Evolutionary conservation across 2,888 invertebrate genomes (phyloP).

Genomic region (Ectobius pallidus): DNA sequence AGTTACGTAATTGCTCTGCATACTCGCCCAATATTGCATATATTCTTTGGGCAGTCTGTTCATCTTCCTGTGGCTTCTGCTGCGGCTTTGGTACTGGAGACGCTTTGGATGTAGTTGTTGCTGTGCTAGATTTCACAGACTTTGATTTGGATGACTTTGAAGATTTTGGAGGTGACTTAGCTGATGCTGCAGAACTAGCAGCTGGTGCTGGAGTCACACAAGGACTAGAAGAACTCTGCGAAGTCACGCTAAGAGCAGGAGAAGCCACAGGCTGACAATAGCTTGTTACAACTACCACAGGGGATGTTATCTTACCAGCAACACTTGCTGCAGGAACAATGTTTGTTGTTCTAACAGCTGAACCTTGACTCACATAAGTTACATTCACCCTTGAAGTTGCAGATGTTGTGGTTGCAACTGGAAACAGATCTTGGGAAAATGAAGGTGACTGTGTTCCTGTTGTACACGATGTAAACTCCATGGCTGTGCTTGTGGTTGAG

Average conservation of each 20-base stretch:
- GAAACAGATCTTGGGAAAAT: constrained; percentile 33
- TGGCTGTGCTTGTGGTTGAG: constrained; percentile 44
- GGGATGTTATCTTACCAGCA: constrained; percentile 36
- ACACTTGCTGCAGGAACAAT: constrained; percentile 15
- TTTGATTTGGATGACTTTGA: constrained; percentile 58
- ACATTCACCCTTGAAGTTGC: constrained; percentile 43
- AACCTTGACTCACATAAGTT: constrained; percentile 38
- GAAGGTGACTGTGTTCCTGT: constrained; percentile 34
- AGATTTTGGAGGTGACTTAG: constrained; percentile 48
- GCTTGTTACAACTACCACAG: constrained; percentile 63
- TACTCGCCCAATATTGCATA: constrained; percentile 80
- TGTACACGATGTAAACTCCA: constrained; percentile 30
- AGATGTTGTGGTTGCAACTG: constrained; percentile 48
- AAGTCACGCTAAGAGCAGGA: constrained; percentile 62
- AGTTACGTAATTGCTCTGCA: constrained; percentile 79
- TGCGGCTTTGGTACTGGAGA: constrained; percentile 68
- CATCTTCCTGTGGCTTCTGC: constrained; percentile 80
- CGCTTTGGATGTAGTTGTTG: constrained; percentile 66
- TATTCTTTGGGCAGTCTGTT: constrained; percentile 79
- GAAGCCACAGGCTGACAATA: constrained; percentile 62
- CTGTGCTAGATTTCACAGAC: constrained; percentile 63
- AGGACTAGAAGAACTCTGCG: constrained; percentile 64
- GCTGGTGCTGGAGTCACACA: constrained; percentile 63
- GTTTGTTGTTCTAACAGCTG: constrained; percentile 27
- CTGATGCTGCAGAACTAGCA: constrained; percentile 48